Base-by-base conservation (phyloP, 2,888 invertebrate species). In the Epirrhoe tristata region DNA sequence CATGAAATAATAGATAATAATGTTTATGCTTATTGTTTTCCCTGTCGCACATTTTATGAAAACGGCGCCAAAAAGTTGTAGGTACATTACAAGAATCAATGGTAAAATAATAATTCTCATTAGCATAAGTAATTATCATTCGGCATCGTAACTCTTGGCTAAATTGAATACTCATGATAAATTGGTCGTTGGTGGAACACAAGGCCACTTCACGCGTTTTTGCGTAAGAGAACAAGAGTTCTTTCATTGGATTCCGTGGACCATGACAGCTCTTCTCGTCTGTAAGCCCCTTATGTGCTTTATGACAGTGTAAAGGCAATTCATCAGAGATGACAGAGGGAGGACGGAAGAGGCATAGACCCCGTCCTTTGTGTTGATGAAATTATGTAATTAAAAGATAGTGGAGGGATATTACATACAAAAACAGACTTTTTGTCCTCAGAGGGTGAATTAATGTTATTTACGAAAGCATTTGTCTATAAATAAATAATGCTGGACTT, bases 191-290 rank as follows among this genome's bases (percentile, higher is more conserved):
- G 31, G 39, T 60, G 60, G 17, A 52, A 66, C 57, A 32, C 54
- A 55, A 34, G 59, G 62, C 39, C 57, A 24, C 50, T 56, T 58
- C 17, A 39, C 57, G 32, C 50, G 62, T 67, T 70, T 65, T 70
- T 70, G 63, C 63, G 58, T 51, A 24, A 24, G 12, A 52, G 50
- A 17, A 60, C 60, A 50, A 66, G 64, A 70, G 70, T 63, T 66
- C 63, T 67, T 66, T 64, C 66, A 71, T 68, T 66, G 66, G 66
- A 67, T 71, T 68, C 58, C 53, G 53, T n/a, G 63, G 56, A 56
- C 58, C 63, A 48, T 54, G 60, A 59, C 52, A 52, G 63, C 59
- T 55, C 51, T 12, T 46, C 53, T 48, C 56, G 59, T 48, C 50
- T 61, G 61, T 46, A 50, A 58, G 58, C 50, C 58, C 54, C 64